Evolutionary conservation across 2,888 invertebrate genomes (phyloP).

Genomic region (Hoplodrina ambigua): DNA sequence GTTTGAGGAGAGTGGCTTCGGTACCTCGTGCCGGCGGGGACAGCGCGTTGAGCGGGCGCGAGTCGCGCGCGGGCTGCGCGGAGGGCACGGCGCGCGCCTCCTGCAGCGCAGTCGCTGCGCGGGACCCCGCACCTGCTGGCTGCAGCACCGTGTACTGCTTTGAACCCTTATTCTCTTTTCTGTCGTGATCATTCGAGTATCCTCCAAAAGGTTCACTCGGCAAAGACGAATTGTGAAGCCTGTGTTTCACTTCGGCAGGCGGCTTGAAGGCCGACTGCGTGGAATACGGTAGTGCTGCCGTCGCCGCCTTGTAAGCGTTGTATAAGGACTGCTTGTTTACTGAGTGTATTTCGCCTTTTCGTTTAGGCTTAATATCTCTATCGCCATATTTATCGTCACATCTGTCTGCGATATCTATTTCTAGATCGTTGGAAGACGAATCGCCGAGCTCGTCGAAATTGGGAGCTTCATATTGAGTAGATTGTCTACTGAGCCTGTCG

Average conservation of each 20-base stretch:
- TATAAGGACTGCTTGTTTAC: constrained; percentile 90
- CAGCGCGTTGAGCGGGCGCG: constrained; percentile 88
- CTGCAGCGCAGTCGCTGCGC: constrained; percentile 95
- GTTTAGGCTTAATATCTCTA: constrained; percentile 86
- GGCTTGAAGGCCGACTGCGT: constrained; percentile 95
- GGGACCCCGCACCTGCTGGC: constrained; percentile 95
- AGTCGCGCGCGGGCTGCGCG: constrained; percentile 88
- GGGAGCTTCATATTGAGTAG: constrained; percentile 92
- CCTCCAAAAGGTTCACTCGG: constrained; percentile 94
- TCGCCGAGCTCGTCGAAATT: constrained; percentile 95
- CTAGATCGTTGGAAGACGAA: constrained; percentile 94
- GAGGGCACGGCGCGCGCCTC: constrained; percentile 91
- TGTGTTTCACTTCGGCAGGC: constrained; percentile 92
- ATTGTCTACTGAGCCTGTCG: constrained; percentile 86
- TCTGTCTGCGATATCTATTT: constrained; percentile 94
- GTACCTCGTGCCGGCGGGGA: constrained; percentile 95
- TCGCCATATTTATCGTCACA: constrained; percentile 91
- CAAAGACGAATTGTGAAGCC: constrained; percentile 80
- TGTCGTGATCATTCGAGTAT: constrained; percentile 91
- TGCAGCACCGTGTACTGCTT: constrained; percentile 97
- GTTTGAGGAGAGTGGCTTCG: constrained; percentile 74
- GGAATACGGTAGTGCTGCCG: constrained; percentile 92
- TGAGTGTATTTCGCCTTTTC: constrained; percentile 87
- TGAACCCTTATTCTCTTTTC: constrained; percentile 85
- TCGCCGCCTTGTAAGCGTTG: constrained; percentile 89